A percentile compares a stretch with the other conserved stretches of the same genome.
Conservation (phyloP, 37 sponge, comb jelly and placozoan genomes). For the Hormiphora californensis region DNA sequence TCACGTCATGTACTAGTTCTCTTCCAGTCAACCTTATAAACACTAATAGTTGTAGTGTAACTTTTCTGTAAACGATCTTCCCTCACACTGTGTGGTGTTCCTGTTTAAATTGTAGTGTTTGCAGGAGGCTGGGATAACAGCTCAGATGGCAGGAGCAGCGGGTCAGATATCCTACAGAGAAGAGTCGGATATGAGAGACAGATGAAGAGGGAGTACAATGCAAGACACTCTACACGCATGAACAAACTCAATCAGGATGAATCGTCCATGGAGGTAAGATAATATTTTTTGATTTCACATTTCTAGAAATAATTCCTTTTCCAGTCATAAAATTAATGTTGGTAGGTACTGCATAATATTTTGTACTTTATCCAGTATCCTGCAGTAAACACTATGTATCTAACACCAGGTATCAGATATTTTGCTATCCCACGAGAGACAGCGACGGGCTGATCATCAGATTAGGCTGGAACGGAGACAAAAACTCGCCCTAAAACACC, state of each 20-base stretch:
- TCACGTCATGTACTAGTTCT: no score
- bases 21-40: no score
- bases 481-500: neutral
- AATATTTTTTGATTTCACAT: neutral
- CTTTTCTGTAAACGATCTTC: no score
- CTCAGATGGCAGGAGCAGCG: constrained; percentile 23
- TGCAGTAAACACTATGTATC: neutral
- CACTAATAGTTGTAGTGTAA: no score
- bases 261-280: constrained; percentile 21
- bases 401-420: constrained; percentile 38
- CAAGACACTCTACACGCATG: constrained; percentile 37
- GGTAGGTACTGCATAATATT: neutral
- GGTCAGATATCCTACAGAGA: constrained; percentile 33
- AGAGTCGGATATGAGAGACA: constrained; percentile 43
- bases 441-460: constrained; percentile 48
- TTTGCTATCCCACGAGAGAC: constrained; percentile 25
- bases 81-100: no score
- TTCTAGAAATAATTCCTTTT: neutral
- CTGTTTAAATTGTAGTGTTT: no score
- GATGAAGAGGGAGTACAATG: constrained; percentile 53
- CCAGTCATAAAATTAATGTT: neutral
- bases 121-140: constrained; percentile 50
- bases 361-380: neutral
- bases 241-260: constrained; percentile 44
- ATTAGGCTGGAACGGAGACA: constrained; percentile 38